These are phyloP conservation scores for Drosophila malerkotliana DNA, from an alignment of 1,140 invertebrate species.

Conservation along the genomic window DNA sequence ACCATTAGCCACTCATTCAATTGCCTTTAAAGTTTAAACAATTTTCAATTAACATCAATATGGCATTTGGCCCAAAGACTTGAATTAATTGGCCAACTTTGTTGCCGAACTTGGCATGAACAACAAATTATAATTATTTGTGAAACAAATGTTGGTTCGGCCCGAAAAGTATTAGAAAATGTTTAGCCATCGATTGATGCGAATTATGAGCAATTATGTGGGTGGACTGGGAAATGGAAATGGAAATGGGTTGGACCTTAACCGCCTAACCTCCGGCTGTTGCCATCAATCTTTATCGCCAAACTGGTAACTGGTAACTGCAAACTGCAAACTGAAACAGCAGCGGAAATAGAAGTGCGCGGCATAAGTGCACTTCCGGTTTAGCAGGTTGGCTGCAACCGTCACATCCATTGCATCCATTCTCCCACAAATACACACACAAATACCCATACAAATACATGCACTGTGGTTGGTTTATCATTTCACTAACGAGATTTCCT, in stretches of 20 bases:
- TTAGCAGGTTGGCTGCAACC: constrained; percentile 30
- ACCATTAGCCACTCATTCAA: constrained; percentile 12
- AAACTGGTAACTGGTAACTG: constrained; percentile 7
- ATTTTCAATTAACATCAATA: constrained; percentile 11
- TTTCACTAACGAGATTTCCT: constrained; percentile 71
- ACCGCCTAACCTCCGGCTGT: constrained; percentile 9
- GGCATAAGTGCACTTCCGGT: constrained; percentile 78
- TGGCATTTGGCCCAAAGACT: background rate
- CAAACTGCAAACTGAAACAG: constrained; percentile 49
- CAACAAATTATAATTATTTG: background rate
- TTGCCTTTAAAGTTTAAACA: constrained; percentile 18
- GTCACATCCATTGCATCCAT: constrained; percentile 42
- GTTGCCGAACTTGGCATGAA: background rate
- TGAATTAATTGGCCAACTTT: constrained; percentile 1
- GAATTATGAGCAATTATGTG: constrained; percentile 53
- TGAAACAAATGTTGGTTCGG: too few species aligned
- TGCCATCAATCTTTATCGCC: constrained; percentile 70
- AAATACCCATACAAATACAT: constrained; percentile 2
- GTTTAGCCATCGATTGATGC: constrained; percentile 24
- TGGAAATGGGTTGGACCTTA: background rate
- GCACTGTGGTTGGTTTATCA: constrained; percentile 30
- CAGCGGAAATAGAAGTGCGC: constrained; percentile 77
- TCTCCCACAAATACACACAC: constrained; percentile 17
- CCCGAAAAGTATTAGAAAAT: background rate
- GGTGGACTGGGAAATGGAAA: background rate